Percentiles rank a stretch among this genome's conserved stretches.
Evolutionary conservation across 2,888 invertebrate genomes (phyloP).

Genomic region (Catocala sponsa): DNA sequence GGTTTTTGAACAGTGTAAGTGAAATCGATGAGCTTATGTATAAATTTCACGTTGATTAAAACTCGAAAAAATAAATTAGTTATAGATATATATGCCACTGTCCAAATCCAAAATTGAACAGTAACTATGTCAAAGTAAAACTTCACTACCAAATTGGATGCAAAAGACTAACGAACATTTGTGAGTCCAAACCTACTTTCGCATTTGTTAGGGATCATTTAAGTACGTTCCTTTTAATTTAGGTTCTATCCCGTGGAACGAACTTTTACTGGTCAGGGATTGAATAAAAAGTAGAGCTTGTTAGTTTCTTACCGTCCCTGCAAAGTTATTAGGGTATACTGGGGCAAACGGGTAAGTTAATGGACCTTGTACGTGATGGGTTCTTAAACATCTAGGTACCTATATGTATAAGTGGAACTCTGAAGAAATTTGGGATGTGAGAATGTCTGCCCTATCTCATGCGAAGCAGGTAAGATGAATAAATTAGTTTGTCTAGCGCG

Average conservation of each 20-base stretch:
- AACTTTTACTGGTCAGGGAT: slow-evolving; percentile 29
- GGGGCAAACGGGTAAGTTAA: slow-evolving; percentile 41
- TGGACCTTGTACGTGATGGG: slow-evolving; percentile 48
- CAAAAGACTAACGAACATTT: background rate
- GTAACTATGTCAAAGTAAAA: too few relatives aligned
- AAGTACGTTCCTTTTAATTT: slow-evolving; percentile 30
- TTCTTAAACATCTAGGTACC: slow-evolving; percentile 19
- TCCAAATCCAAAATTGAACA: too few relatives aligned
- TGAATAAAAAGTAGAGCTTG: slow-evolving; percentile 42
- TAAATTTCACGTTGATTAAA: too few relatives aligned
- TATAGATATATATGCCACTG: too few relatives aligned
- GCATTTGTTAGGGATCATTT: slow-evolving; percentile 12
- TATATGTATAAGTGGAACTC: slow-evolving; percentile 11
- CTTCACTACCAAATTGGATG: background rate
- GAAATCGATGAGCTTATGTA: too few relatives aligned
- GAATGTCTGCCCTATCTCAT: background rate
- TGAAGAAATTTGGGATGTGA: slow-evolving; percentile 7
- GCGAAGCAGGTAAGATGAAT: background rate
- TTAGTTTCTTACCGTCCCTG: slow-evolving; percentile 44
- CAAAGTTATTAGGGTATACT: slow-evolving; percentile 48
- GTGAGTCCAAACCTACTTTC: slow-evolving; percentile 3
- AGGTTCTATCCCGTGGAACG: slow-evolving; percentile 19
- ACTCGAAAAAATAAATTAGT: too few relatives aligned
- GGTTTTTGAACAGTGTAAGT: too few relatives aligned
- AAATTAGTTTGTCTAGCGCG: background rate